Percentiles rank a stretch among this genome's conserved stretches.
Evolutionary conservation across 1,140 invertebrate genomes (phyloP).

Genomic region (Diorhabda elongata): DNA sequence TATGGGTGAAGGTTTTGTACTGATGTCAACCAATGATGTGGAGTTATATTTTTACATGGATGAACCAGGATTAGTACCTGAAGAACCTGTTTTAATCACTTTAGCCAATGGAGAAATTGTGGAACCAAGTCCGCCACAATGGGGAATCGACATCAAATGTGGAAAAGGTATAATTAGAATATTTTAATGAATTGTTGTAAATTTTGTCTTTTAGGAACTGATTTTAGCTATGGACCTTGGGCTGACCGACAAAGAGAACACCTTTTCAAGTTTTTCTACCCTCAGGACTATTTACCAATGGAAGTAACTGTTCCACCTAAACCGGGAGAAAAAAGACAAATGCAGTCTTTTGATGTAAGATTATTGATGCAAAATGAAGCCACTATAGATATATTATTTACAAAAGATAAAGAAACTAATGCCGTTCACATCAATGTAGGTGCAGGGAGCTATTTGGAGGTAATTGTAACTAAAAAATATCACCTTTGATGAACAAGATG

Average conservation of each 20-base stretch:
- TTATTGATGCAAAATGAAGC: slow-evolving; percentile 87
- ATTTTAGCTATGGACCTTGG: slow-evolving; percentile 98
- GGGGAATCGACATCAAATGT: slow-evolving; percentile 94
- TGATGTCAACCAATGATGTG: slow-evolving; percentile 91
- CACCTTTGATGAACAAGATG: too few relatives aligned
- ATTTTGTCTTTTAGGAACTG: slow-evolving; percentile 57
- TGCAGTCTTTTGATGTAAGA: slow-evolving; percentile 89
- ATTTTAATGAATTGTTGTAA: neutral
- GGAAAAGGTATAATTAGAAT: slow-evolving; percentile 65
- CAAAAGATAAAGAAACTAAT: slow-evolving; percentile 95
- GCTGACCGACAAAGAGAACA: slow-evolving; percentile 94
- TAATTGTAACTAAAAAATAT: neutral
- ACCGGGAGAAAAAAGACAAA: slow-evolving; percentile 82
- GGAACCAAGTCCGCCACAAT: slow-evolving; percentile 85
- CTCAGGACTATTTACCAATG: slow-evolving; percentile 77
- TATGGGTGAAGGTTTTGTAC: slow-evolving; percentile 97
- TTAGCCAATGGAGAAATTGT: slow-evolving; percentile 91
- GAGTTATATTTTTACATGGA: slow-evolving; percentile 97
- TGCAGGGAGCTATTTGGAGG: slow-evolving; percentile 89
- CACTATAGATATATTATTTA: slow-evolving; percentile 92
- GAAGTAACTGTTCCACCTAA: slow-evolving; percentile 71
- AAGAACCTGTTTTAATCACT: slow-evolving; percentile 84
- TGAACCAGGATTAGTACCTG: slow-evolving; percentile 83
- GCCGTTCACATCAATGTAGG: slow-evolving; percentile 92
- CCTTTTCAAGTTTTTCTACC: slow-evolving; percentile 95